These are phyloP conservation scores for Meleagris gallopavo DNA, from an alignment of 2,113 vertebrate genomes.

Conservation along the genomic window DNA sequence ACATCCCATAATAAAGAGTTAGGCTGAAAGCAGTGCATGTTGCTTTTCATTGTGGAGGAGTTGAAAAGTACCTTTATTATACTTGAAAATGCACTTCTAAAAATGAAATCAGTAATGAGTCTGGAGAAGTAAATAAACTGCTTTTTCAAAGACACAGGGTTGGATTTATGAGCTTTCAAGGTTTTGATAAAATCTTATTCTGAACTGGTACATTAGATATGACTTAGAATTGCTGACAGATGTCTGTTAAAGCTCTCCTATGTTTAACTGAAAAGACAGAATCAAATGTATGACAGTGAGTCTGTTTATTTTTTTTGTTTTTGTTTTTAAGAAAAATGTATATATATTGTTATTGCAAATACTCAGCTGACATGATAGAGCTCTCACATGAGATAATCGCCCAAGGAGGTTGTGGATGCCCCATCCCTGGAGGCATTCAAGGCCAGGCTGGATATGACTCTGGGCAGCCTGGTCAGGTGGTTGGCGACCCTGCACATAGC, in stretches of 20 bases:
- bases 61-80: not conserved
- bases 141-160: not conserved
- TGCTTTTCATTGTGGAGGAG: not conserved
- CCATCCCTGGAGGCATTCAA: no score
- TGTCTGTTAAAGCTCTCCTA: not conserved
- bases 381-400: not conserved
- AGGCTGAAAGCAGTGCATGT: not conserved
- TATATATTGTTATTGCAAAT: not conserved
- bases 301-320: not conserved
- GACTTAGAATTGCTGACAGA: not conserved
- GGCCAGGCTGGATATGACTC: no score
- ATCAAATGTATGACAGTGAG: not conserved
- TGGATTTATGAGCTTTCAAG: not conserved
- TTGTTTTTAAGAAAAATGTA: not conserved
- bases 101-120: not conserved
- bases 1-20: not conserved
- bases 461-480: no score
- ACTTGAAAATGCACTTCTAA: not conserved
- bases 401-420: no score
- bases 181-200: not conserved
- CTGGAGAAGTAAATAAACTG: not conserved
- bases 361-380: not conserved
- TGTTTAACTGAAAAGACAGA: not conserved
- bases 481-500: no score
- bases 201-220: not conserved